Base-by-base conservation (phyloP, 2,888 invertebrate genomes). In the Pseudococcus longispinus region DNA sequence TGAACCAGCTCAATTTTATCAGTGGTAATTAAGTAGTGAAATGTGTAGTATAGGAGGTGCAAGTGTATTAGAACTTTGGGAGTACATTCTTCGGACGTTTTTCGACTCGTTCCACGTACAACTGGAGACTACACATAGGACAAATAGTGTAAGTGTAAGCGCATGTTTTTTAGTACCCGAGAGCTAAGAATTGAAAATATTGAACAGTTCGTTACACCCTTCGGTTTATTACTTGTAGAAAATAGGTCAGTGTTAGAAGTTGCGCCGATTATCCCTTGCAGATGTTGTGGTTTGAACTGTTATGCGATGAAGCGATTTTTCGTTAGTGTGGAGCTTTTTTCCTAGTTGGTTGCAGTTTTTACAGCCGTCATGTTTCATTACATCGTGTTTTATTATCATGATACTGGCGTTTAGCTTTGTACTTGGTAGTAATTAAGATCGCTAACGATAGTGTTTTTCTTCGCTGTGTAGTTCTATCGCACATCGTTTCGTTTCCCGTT, bases 191-290 rank as follows among this genome's bases (percentile, higher is more conserved):
- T 80, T 37, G 77, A 80, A 80, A 42, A 80, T 80, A 80, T 80
- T 80, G 77, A 80, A 80, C 77, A 80, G 77, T 80, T 80, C 77
- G 77, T 80, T 80, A 80, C 77, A 80, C 77, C 77, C 77, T 80
- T 80, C 42, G 42, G 77, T 80, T 42, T 42, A 80, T 80, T 80
- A 80, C 77, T 80, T 42, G 32, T 20, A 42, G 77, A 80, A 80
- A 42, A 80, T 80, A 80, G 77, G 77, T 80, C 77, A 80, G 77
- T 80, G 77, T 80, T 80, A 80, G 77, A 80, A 80, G 77, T 80
- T 80, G 77, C 77, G 77, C 77, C 77, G 77, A 80, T 80, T 80
- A 80, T 80, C 77, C 77, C 23, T 74, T 80, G 77, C 77, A 80
- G 77, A 80, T 80, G 77, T 80, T 80, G 42, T 42, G 42, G 77